These are phyloP conservation scores for Germaria angustata DNA, from an alignment of 2,888 invertebrate genomes.

Conservation along the genomic window DNA sequence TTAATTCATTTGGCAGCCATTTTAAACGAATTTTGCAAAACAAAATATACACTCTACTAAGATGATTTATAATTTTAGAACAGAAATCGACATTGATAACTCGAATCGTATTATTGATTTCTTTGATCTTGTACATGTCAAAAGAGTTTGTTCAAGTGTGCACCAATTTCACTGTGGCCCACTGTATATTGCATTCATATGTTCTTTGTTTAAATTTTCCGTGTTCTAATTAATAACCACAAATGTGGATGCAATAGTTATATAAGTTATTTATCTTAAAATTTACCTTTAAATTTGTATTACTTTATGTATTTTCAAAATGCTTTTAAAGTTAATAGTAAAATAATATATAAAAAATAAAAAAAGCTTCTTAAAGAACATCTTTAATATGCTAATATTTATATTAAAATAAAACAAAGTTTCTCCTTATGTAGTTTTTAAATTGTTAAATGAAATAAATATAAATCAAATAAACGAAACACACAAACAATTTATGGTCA, in stretches of 20 bases:
- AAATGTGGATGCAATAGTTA: background rate
- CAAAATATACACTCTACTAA: too few relatives aligned
- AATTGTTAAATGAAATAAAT: conserved; percentile 42
- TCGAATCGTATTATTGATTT: too few relatives aligned
- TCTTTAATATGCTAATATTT: conserved; percentile 28
- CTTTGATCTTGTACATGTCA: too few relatives aligned
- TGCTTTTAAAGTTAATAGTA: conserved; percentile 50
- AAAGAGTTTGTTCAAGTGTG: too few relatives aligned
- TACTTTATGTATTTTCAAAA: conserved; percentile 71
- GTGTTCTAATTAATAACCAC: background rate
- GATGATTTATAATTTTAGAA: too few relatives aligned
- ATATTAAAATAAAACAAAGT: conserved; percentile 64
- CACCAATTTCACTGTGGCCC: background rate
- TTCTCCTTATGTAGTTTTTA: conserved; percentile 51
- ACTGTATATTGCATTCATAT: background rate
- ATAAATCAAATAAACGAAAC: conserved; percentile 17
- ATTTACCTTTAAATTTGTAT: background rate
- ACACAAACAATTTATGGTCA: conserved; percentile 17
- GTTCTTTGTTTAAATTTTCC: background rate
- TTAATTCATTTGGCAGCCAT: too few relatives aligned
- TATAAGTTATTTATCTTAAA: background rate
- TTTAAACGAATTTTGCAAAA: too few relatives aligned
- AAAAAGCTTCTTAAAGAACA: conserved; percentile 67
- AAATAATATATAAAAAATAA: background rate
- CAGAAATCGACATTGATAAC: too few relatives aligned